These are phyloP conservation scores for Morpho achilles DNA, from an alignment of 2,888 invertebrate species.

Conservation along the genomic window DNA sequence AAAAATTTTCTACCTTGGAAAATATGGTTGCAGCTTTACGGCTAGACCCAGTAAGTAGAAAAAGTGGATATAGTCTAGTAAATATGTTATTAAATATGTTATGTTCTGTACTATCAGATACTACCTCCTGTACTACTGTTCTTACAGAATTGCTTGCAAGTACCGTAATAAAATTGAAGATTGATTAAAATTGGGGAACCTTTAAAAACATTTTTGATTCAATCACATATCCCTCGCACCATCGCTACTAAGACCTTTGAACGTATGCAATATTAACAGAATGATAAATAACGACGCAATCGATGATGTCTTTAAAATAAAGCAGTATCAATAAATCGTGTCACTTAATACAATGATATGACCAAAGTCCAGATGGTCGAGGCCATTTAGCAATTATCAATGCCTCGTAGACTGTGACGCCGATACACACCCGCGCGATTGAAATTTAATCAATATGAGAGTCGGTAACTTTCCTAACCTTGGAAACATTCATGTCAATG, in stretches of 20 bases:
- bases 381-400: slow-evolving; percentile 13
- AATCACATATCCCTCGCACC: neutral
- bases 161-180: too few species aligned
- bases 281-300: slow-evolving; percentile 1
- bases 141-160: too few species aligned
- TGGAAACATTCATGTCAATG: slow-evolving; percentile 3
- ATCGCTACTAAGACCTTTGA: neutral
- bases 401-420: slow-evolving; percentile 15
- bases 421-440: slow-evolving; percentile 12
- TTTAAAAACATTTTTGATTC: too few species aligned
- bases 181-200: too few species aligned
- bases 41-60: too few species aligned
- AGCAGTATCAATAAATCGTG: neutral
- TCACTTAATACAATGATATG: slow-evolving; percentile 2
- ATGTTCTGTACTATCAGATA: too few species aligned
- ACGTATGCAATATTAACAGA: neutral
- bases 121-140: too few species aligned
- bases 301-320: neutral
- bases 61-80: too few species aligned
- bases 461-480: slow-evolving; percentile 7
- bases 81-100: too few species aligned
- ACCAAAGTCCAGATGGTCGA: slow-evolving; percentile 19
- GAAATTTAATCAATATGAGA: slow-evolving; percentile 8
- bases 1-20: too few species aligned
- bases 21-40: too few species aligned